Base-by-base conservation (phyloP, 2,888 invertebrate genomes). In the Drosophila hamatofila region DNA sequence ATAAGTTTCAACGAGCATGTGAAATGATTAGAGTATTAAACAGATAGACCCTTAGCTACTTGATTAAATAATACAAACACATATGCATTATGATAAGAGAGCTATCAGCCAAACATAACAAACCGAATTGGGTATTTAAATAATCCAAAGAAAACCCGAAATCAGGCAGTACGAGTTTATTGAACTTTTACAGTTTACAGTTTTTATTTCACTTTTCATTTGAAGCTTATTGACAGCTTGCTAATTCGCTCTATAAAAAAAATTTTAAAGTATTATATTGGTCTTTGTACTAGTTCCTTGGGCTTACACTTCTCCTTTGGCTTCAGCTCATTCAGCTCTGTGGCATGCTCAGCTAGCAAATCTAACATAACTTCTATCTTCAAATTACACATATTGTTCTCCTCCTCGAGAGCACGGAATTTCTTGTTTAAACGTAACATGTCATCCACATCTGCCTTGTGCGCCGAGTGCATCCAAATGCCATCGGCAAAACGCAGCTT, bases 291-390 rank as follows among this genome's bases (percentile, higher is more conserved):
- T 16, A 2, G 5, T 9, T 1, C 5, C 46, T 27, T 35, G 3
- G 6, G 39, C 67, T 63, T 52, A 79, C 73, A 79, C 9, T 89
- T 83, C 5, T 83, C 83, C 49, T 80, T 80, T 3, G 78, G 68
- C 55, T 89, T 89, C 16, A 91, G 57, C 37, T 80, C 72, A 75
- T 91, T 91, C 11, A 92, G 67, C 65, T 92, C 91, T 0, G 89
- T 79, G 2, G 92, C 85, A 72, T 92, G 91, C 69, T 93, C 93
- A 2, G 93, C 91, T 27, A 93, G 62, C 42, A 93, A 75, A 80
- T 93, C 93, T 61, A 93, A 66, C 68, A 93, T 83, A 5, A 93
- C 89, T 54, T 93, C 93, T 35, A 92, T 89, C 72, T 93, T 93
- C 2, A 93, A 58, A 75, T 92, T 85, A 68, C 90, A 90, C 81